These are phyloP conservation scores for Mythimna impura DNA, from an alignment of 2,888 invertebrate species.

Conservation along the genomic window DNA sequence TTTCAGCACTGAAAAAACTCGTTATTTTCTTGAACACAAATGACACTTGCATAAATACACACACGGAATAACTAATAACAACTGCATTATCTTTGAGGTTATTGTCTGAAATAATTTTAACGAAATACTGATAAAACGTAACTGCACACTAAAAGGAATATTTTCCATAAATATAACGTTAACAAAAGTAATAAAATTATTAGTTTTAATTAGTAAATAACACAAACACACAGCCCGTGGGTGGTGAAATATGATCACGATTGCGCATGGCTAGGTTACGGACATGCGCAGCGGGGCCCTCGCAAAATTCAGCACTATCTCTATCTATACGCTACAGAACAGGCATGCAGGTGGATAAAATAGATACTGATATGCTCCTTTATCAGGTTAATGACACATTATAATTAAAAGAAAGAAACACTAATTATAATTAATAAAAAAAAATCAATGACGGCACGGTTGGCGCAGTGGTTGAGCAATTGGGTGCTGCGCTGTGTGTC, in stretches of 20 bases:
- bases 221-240: conserved; percentile 70
- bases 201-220: conserved; percentile 66
- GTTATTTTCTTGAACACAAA: conserved; percentile 33
- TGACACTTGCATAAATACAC: conserved; percentile 50
- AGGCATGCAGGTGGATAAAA: conserved; percentile 6
- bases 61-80: conserved; percentile 65
- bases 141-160: conserved; percentile 27
- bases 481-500: too few species aligned
- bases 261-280: conserved; percentile 69
- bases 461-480: too few species aligned
- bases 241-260: conserved; percentile 55
- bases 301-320: conserved; percentile 26
- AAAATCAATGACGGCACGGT: too few species aligned
- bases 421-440: too few species aligned
- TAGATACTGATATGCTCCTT: not conserved
- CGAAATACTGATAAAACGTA: conserved; percentile 4
- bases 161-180: conserved; percentile 30
- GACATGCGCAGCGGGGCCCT: conserved; percentile 70
- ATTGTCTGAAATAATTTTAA: conserved; percentile 26
- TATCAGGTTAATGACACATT: too few species aligned
- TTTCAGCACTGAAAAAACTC: conserved; percentile 20
- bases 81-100: conserved; percentile 66
- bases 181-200: conserved; percentile 29
- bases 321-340: conserved; percentile 11
- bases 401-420: too few species aligned